A percentile compares a stretch with the other conserved stretches of the same genome.
These are phyloP conservation scores for Gnathonemus longibarbis DNA, from an alignment of 2,113 vertebrate genomes.

Conservation along the genomic window DNA sequence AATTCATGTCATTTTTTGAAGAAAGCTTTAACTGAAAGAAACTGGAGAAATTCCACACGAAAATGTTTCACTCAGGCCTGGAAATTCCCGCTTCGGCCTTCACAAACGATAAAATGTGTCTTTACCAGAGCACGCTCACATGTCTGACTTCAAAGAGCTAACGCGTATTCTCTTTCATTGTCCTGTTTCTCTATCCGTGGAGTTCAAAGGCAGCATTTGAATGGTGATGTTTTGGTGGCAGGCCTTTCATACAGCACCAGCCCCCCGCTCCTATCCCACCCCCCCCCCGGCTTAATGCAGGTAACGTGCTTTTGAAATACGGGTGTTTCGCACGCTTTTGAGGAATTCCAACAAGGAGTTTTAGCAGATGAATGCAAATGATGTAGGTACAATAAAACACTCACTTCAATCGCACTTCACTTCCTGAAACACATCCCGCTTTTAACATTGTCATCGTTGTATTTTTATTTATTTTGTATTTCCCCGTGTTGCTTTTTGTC, in stretches of 20 bases:
- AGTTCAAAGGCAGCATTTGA: constrained; percentile 70
- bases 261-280: no score
- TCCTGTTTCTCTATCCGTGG: constrained; percentile 64
- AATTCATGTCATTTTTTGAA: constrained; percentile 53
- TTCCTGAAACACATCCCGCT: constrained; percentile 20
- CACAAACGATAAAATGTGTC: constrained; percentile 54
- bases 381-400: constrained; percentile 18
- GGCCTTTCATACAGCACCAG: constrained; percentile 45
- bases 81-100: constrained; percentile 48
- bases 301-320: no score
- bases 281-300: constrained; percentile 26
- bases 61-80: constrained; percentile 38
- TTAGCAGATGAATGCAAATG: constrained; percentile 23
- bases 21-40: constrained; percentile 45
- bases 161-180: constrained; percentile 63
- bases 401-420: constrained; percentile 19
- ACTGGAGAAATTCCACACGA: constrained; percentile 36
- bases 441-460: constrained; percentile 19
- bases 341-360: constrained; percentile 5
- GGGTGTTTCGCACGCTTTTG: no score
- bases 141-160: constrained; percentile 67
- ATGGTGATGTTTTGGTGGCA: constrained; percentile 61
- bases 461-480: constrained; percentile 55
- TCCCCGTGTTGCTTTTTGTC: constrained; percentile 46
- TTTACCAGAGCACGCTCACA: constrained; percentile 60